These are phyloP conservation scores for Drosophila peninsularis DNA, from an alignment of 2,888 invertebrate species.

Conservation along the genomic window DNA sequence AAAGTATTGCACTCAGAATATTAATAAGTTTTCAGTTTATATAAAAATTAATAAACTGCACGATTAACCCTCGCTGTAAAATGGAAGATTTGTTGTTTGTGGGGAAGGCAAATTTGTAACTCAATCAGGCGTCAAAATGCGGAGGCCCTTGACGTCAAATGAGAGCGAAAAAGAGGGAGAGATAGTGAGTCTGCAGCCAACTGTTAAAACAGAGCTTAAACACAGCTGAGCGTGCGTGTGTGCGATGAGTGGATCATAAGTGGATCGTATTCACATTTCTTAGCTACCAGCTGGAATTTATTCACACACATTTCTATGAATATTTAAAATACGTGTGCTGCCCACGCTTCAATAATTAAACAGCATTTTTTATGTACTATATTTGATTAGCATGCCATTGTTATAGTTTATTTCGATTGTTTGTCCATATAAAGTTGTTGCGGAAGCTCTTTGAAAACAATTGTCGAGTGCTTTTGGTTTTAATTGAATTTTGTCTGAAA, in stretches of 20 bases:
- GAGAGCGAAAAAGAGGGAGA: slow-evolving; percentile 34
- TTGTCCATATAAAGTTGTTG: slow-evolving; percentile 46
- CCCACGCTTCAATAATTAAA: slow-evolving; percentile 71
- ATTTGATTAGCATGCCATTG: slow-evolving; percentile 49
- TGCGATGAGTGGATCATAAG: slow-evolving; percentile 26
- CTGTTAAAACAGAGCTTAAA: slow-evolving; percentile 61
- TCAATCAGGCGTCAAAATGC: slow-evolving; percentile 77
- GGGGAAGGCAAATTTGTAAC: slow-evolving; percentile 60
- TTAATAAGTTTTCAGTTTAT: slow-evolving; percentile 15
- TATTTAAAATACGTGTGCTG: slow-evolving; percentile 51
- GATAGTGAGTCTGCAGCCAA: slow-evolving; percentile 47
- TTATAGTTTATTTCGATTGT: slow-evolving; percentile 47
- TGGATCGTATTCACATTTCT: slow-evolving; percentile 27
- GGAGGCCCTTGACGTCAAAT: slow-evolving; percentile 74
- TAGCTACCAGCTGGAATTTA: slow-evolving; percentile 44
- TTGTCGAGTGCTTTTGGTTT: slow-evolving; percentile 44
- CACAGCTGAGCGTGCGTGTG: slow-evolving; percentile 47
- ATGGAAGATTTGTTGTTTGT: slow-evolving; percentile 13
- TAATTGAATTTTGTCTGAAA: slow-evolving; percentile 36
- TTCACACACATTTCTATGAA: slow-evolving; percentile 43
- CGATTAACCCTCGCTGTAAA: slow-evolving; percentile 44
- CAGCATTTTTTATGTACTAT: slow-evolving; percentile 31
- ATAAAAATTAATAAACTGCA: background rate
- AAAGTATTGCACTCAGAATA: slow-evolving; percentile 23
- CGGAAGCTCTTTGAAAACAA: slow-evolving; percentile 54